Evolutionary conservation across 1,140 invertebrate species (phyloP), one percentile per base, ranked within the genome.

Genomic region (Drosophila parvula): DNA sequence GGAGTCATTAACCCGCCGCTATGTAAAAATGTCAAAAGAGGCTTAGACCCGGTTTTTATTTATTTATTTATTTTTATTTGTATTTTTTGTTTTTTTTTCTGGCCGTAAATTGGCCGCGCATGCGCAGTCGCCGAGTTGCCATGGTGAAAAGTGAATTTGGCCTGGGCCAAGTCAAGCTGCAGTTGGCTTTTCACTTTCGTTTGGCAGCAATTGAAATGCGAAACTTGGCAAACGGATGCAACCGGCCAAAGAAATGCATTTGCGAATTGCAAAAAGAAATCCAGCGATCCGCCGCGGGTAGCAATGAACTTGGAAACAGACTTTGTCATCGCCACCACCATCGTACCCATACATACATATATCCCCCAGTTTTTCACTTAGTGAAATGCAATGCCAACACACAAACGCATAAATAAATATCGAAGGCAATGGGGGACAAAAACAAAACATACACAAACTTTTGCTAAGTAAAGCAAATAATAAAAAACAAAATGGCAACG

Each of bases 171-270:
- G 75, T 51, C 76, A 59, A 76, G 50, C 77, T 88, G 79, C 75
- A 68, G 53, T 85, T 88, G 74, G 79, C 80, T 89, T 89, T 89
- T 89, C 84, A 89, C 84, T 89, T 89, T 89, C 84, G 81, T 89
- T 89, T 88, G 64, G 36, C 81, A 67, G 81, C 78, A 77, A 73
- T 83, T 74, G 84, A 79, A 89, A 89, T 81, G 82, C 77, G 82
- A 89, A 75, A 89, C 84, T 89, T 89, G 85, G 84, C 84, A 84
- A 89, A 81, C 84, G 84, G 84, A 89, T 89, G 84, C 84, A 74
- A 34, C 32, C 32, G 50, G 50, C 32, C 30, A 62, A 62, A 67
- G 55, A 59, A 51, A 63, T 57, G 65, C 22, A 76, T 55, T 65
- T 43, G 58, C 44, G 40, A 71, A 57, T 28, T 47, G 22, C 44